Percentiles rank a stretch among this genome's conserved stretches.
phyloP scores from a whole-genome alignment of 2,888 invertebrate genomes.

The Mycalesis mineus region DNA sequence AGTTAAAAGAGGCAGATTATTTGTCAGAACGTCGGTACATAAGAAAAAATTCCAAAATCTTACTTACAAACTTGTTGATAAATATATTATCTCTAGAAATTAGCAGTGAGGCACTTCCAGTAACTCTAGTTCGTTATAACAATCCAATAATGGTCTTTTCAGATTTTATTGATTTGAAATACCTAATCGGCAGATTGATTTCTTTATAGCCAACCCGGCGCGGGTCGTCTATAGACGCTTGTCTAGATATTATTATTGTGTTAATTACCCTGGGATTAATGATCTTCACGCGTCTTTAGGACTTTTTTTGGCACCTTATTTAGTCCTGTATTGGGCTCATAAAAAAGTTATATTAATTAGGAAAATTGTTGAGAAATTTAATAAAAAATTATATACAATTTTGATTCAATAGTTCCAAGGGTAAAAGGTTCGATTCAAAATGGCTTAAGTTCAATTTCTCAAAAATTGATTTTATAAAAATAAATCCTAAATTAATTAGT shows the following conservation, averaged over 20 bases:
- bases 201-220: slow-evolving; percentile 70
- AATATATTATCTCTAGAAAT: not conserved
- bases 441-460: no score
- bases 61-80: no score
- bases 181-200: slow-evolving; percentile 76
- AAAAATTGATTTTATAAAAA: no score
- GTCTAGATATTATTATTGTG: slow-evolving; percentile 67
- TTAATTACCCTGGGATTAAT: slow-evolving; percentile 68
- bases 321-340: slow-evolving; percentile 47
- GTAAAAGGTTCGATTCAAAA: no score
- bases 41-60: no score
- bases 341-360: no score
- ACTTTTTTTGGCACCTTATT: slow-evolving; percentile 72
- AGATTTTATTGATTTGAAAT: slow-evolving; percentile 77
- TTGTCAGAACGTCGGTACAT: no score
- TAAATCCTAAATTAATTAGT: no score
- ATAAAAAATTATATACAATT: no score
- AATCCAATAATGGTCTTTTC: slow-evolving; percentile 57
- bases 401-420: no score
- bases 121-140: slow-evolving; percentile 38
- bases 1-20: no score
- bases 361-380: no score
- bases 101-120: slow-evolving; percentile 43
- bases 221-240: slow-evolving; percentile 60
- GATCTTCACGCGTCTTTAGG: slow-evolving; percentile 63